phyloP scores from a whole-genome alignment of 1,140 invertebrate species.

The Gryon sp. region DNA sequence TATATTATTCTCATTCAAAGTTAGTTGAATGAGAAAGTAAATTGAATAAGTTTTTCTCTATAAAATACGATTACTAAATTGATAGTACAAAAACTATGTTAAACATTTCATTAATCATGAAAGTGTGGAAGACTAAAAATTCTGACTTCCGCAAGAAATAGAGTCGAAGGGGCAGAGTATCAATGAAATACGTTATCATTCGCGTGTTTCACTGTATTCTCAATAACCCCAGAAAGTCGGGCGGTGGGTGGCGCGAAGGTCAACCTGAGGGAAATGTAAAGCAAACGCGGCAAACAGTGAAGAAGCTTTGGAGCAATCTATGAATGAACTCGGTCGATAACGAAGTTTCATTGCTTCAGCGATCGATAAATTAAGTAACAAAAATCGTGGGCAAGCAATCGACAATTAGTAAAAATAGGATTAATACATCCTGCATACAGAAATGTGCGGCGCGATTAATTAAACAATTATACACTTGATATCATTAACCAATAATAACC shows the following conservation, averaged over 20 bases:
- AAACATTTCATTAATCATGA: too few species aligned
- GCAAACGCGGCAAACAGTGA: slow-evolving; percentile 28
- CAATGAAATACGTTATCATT: slow-evolving; percentile 59
- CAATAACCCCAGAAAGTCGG: slow-evolving; percentile 55
- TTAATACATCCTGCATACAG: too few species aligned
- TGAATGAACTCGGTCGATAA: slow-evolving; percentile 63
- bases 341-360: slow-evolving; percentile 22
- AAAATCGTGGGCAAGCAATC: slow-evolving; percentile 39
- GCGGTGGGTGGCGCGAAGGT: slow-evolving; percentile 58
- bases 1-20: too few species aligned
- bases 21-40: too few species aligned
- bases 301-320: slow-evolving; percentile 56
- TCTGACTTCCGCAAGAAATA: too few species aligned
- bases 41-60: too few species aligned
- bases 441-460: neutral
- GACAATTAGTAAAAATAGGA: slow-evolving; percentile 17
- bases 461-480: too few species aligned
- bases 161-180: slow-evolving; percentile 39
- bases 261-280: slow-evolving; percentile 52
- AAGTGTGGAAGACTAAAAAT: too few species aligned
- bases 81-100: too few species aligned
- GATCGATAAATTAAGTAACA: slow-evolving; percentile 48
- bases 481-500: too few species aligned
- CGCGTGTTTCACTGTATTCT: slow-evolving; percentile 41
- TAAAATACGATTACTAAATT: too few species aligned